Evolutionary conservation across 2,113 vertebrate genomes (phyloP), one percentile per base, ranked within the genome.

Genomic region (Pionites leucogaster): DNA sequence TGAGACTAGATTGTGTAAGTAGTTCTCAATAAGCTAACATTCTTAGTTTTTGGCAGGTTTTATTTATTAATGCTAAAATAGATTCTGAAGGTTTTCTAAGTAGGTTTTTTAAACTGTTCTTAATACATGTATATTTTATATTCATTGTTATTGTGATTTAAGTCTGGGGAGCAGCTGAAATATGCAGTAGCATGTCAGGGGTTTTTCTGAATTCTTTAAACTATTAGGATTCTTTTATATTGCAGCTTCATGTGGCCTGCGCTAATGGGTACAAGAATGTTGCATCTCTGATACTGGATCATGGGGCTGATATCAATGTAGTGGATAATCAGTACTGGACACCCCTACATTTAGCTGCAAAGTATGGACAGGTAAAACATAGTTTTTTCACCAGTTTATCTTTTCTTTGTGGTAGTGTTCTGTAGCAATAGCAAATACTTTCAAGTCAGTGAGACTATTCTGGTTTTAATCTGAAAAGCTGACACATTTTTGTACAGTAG

Each of bases 331-430:
- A 95, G 87, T 98, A 98, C 88, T 99, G 99, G 98, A 99, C 99
- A 17, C 99, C 99, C 10, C 98, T 99, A 25, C 99, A 99, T 88
- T 96, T 99, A 96, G 99, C 99, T 88, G 98, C 99, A 86, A 99
- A 99, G 97, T 99, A 99, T 46, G 99, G 99, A 92, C 99, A 99
- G 99, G 99, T 99, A 98, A 97, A 46, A 11, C 8, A 53, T 27
- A 18, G 29, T 42, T 63, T 59, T 86, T 69, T 71, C 14, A 70
- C 10, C 20, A 53, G 8, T 7, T 70, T 85, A 46, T 70, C 42
- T 74, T 72, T 83, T 41, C 18, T 76, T 63, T 63, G 3, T 74
- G 23, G 13, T 53, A 53, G 28, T 39, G 13, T 86, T 74, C n/a
- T 76, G 16, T 59, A 72, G 13, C 19, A 71, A n/a, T 5, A 64